Base-by-base conservation (phyloP, 2,113 vertebrate genomes). In the Sclerurus mexicanus region DNA sequence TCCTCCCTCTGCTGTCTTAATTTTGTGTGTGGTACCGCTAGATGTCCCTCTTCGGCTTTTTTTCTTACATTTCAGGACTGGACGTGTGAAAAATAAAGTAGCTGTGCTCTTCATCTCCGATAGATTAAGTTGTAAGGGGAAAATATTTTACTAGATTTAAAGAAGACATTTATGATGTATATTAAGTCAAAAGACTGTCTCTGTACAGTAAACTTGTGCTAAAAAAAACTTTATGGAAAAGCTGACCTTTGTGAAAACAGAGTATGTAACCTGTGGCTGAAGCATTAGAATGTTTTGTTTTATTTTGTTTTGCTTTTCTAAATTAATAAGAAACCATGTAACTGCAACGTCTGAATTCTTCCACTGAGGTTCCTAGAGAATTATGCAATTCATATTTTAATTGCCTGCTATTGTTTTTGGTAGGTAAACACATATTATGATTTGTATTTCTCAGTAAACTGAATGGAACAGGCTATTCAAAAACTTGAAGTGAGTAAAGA, bases 21-120 rank as follows among this genome's bases (percentile, higher is more conserved):
- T 96, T 92, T 93, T 47, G 52, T 94, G 50, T 23, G 1, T 39
- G 78, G n/a, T 89, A 71, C 98, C 98, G 97, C 98, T 98, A 98
- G 98, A 97, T 98, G 98, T 98, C 98, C 97, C 97, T 97, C 91
- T 98, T 97, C 87, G 97, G 97, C 98, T 98, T 98, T 97, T 82
- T 97, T 95, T 97, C 95, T 95, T 92, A 83, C 88, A 66, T 92
- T 92, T 94, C 80, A 20, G 37, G 55, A 28, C 52, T 68, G 69
- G n/a, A 56, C 63, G 30, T 14, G 30, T 6, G 75, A 69, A 44
- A 46, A 74, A 5, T 81, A 23, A 82, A 72, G 62, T 58, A 81
- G 37, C 33, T 46, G 33, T 21, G 23, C n/a, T 82, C 59, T 72
- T 28, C 24, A 12, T 58, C n/a, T 82, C 63, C 56, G 68, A 33